Conservation (phyloP, 2,797 vertebrate species). For the Geotrypetes seraphini region DNA sequence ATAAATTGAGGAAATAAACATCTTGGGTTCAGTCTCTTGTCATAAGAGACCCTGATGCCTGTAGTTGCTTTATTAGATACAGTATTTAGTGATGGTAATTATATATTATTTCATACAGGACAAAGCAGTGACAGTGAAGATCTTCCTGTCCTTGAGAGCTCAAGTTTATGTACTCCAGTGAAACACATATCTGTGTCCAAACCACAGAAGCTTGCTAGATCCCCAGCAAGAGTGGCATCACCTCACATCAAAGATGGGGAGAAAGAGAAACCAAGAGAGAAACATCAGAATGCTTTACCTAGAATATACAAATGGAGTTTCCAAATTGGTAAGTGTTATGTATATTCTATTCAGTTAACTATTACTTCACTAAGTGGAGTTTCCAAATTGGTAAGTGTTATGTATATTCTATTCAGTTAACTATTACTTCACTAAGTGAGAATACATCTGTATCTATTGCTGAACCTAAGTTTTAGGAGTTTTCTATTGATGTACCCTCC, state of each 20-base stretch:
- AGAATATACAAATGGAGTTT: slow-evolving; percentile 92
- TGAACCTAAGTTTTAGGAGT: no score
- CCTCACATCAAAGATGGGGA: slow-evolving; percentile 71
- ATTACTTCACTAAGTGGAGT: no score
- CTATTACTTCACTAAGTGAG: no score
- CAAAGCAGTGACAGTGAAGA: slow-evolving; percentile 97
- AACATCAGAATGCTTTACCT: slow-evolving; percentile 64
- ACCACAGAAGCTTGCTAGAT: slow-evolving; percentile 68
- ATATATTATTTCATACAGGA: slow-evolving; percentile 47
- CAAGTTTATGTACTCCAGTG: slow-evolving; percentile 70
- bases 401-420: no score
- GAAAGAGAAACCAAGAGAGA: slow-evolving; percentile 80
- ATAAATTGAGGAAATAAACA: no score
- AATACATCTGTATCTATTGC: no score
- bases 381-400: slow-evolving; percentile 75
- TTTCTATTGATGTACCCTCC: no score
- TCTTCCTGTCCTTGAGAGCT: slow-evolving; percentile 59
- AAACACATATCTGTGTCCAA: slow-evolving; percentile 68
- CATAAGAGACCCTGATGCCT: no score
- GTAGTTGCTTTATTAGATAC: rapidly evolving
- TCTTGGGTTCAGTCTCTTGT: no score
- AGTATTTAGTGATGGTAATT: not conserved
- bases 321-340: slow-evolving; percentile 69
- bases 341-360: no score
- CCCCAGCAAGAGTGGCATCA: slow-evolving; percentile 59